phyloP scores from a whole-genome alignment of 1,140 invertebrate species.

The Paraescarpia echinospica region DNA sequence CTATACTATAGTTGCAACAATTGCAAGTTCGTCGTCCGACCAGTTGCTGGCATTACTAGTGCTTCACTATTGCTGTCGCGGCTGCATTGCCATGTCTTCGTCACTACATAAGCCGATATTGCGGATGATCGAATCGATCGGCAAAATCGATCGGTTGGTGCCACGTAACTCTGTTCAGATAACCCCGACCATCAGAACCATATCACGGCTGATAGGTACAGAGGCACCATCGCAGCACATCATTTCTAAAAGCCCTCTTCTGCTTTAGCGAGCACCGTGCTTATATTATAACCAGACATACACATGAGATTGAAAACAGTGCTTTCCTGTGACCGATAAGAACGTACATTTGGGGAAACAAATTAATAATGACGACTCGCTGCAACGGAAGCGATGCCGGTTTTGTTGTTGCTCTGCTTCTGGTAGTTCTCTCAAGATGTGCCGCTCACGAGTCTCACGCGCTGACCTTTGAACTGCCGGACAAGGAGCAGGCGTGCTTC shows the following conservation, averaged over 20 bases:
- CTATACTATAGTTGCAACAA: background rate
- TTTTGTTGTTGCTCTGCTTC: background rate
- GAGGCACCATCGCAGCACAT: background rate
- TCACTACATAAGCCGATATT: background rate
- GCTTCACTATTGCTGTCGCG: background rate
- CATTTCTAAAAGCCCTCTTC: background rate
- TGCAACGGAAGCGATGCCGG: background rate
- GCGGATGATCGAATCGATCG: background rate
- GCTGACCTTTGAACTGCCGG: conserved; percentile 28
- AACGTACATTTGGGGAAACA: background rate
- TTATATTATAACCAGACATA: background rate
- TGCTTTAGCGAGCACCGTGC: background rate
- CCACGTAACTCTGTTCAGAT: background rate
- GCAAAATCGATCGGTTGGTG: background rate
- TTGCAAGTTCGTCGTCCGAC: background rate
- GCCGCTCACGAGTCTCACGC: conserved; percentile 21
- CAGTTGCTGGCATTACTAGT: background rate
- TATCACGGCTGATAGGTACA: background rate
- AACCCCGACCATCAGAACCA: background rate
- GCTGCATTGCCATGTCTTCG: background rate
- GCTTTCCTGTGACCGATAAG: background rate
- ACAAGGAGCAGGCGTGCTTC: conserved; percentile 28
- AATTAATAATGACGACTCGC: background rate
- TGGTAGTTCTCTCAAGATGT: background rate
- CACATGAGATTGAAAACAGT: background rate